Conservation (phyloP, 2,113 vertebrate genomes). For the Speoplatyrhinus poulsoni region DNA sequence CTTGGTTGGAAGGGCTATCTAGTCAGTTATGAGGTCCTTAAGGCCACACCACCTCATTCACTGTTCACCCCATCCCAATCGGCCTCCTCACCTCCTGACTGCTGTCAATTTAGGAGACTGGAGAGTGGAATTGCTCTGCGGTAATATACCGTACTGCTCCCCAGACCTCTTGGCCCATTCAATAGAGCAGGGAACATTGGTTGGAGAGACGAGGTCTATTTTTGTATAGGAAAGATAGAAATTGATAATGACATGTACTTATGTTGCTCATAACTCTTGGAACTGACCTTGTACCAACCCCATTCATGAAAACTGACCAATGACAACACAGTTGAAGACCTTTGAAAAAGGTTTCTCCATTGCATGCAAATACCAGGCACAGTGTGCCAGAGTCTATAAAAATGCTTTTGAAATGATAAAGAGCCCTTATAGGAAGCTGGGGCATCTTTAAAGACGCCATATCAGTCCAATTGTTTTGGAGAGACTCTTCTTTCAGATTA, state of each 20-base stretch:
- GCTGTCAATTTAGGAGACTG: conserved; percentile 49
- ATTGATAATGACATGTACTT: conserved; percentile 32
- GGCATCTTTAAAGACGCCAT: not conserved
- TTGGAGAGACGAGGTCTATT: conserved; percentile 24
- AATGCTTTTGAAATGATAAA: too few species aligned
- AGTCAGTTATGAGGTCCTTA: conserved; percentile 28
- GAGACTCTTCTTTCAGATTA: not conserved
- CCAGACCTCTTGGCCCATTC: conserved; percentile 28
- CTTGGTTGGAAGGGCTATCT: not conserved
- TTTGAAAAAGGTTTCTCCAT: conserved; percentile 14
- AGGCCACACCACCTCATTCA: conserved; percentile 30
- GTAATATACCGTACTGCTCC: conserved; percentile 49
- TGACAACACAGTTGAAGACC: conserved; percentile 14
- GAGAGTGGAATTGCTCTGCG: conserved; percentile 41
- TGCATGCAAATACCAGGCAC: conserved; percentile 42
- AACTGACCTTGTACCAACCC: not conserved
- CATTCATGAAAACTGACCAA: conserved; percentile 25
- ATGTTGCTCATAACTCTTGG: conserved; percentile 27
- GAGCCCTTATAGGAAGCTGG: too few species aligned
- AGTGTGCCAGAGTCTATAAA: conserved; percentile 32
- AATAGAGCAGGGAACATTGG: conserved; percentile 11
- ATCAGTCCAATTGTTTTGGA: not conserved
- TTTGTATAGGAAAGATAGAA: not conserved
- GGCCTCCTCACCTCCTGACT: conserved; percentile 46
- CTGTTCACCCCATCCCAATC: conserved; percentile 29